Evolutionary conservation across 2,888 invertebrate genomes (phyloP), one percentile per base, ranked within the genome.

Genomic region (Anarsia innoxiella): DNA sequence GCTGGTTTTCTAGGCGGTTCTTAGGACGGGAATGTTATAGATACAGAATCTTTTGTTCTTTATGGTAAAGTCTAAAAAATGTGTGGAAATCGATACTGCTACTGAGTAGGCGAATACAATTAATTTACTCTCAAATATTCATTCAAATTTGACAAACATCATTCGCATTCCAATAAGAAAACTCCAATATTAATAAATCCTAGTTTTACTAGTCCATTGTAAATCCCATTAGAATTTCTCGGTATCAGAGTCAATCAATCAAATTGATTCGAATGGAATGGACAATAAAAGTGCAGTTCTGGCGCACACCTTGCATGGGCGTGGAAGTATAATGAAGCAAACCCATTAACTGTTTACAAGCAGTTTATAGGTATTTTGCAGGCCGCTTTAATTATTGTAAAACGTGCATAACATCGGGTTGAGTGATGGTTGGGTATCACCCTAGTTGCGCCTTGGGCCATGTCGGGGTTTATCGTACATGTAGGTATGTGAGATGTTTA

Each of bases 361-460:
- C 68, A 56, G 66, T 78, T 80, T 77, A 78, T 72, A 74, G 66
- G 64, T 61, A 66, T 68, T 74, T 75, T 68, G 74, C 69, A 61
- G 63, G 59, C 66, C 59, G 66, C 64, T 73, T 76, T 78, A 80
- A 82, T 79, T 80, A 80, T 66, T 71, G 66, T 68, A 65, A 68
- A 69, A 64, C 57, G 56, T 61, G 42, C 43, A 28, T 19, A 19
- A n/a, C n/a, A n/a, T n/a, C n/a, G n/a, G n/a, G n/a, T n/a, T 23
- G 23, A 15, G 12, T 23, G 13, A 32, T 26, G 19, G 8, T 26
- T 23, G 33, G 3, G 31, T 31, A 36, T 36, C 33, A 27, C 33
- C 29, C 3, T 12, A 9, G 31, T 14, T 23, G n/a, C n/a, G n/a
- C n/a, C n/a, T n/a, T n/a, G n/a, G n/a, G n/a, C n/a, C n/a, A n/a